Conservation (phyloP, 2,113 vertebrate genomes). For the Micromys minutus region DNA sequence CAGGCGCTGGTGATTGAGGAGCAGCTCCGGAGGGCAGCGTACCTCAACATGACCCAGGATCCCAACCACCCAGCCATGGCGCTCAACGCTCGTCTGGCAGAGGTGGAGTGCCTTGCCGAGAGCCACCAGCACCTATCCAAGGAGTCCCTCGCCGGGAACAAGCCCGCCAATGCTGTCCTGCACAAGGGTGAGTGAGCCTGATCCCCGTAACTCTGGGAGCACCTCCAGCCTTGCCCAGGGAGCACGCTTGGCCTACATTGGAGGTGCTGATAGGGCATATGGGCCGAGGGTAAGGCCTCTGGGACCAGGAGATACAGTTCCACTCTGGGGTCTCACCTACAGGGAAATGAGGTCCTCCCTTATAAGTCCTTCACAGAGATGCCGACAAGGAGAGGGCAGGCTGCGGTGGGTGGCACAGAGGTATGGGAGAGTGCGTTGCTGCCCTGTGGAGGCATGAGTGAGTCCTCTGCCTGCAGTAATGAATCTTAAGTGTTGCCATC, state of each 20-base stretch:
- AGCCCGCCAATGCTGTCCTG: slow-evolving; percentile 96
- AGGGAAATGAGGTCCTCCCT: background rate
- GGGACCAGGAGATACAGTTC: background rate
- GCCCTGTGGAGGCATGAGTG: too few relatives aligned
- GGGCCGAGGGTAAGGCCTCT: accelerated
- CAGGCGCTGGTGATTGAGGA: slow-evolving; percentile 99
- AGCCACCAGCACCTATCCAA: slow-evolving; percentile 99
- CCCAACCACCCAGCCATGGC: slow-evolving; percentile 97
- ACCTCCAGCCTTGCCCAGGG: background rate
- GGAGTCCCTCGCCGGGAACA: slow-evolving; percentile 98
- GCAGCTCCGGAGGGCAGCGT: slow-evolving; percentile 95
- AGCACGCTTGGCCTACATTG: background rate
- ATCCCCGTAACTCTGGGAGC: accelerated
- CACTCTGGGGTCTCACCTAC: background rate
- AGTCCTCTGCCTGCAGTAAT: background rate
- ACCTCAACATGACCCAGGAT: slow-evolving; percentile 99
- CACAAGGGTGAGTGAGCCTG: slow-evolving; percentile 91
- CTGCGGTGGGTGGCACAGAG: background rate
- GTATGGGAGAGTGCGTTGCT: accelerated
- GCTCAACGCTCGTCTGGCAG: slow-evolving; percentile 94
- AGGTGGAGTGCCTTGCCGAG: slow-evolving; percentile 98
- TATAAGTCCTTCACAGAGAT: background rate
- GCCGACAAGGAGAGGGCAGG: background rate
- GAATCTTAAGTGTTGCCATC: too few relatives aligned
- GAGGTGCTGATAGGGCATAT: accelerated